Conservation (phyloP, 2,797 vertebrate species). For the Gastrophryne carolinensis region DNA sequence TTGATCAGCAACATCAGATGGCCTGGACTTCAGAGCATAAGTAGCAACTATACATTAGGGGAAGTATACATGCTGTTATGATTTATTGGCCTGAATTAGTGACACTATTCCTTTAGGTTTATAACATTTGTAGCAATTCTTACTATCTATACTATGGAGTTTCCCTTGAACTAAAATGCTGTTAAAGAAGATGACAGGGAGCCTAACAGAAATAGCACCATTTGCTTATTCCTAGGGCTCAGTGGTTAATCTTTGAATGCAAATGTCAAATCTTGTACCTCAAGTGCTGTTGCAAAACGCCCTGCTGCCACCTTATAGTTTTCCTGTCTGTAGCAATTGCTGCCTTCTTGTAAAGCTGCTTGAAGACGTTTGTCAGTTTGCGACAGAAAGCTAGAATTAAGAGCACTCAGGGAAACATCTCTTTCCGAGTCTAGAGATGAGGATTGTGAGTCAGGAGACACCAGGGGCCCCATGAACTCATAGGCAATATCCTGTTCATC, state of each 20-base stretch:
- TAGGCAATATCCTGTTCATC: slow-evolving; percentile 67
- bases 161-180: too few species aligned
- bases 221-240: not conserved
- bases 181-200: too few species aligned
- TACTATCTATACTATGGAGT: too few species aligned
- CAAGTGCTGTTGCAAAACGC: slow-evolving; percentile 62
- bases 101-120: too few species aligned
- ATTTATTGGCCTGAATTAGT: too few species aligned
- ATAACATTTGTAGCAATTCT: too few species aligned
- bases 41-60: too few species aligned
- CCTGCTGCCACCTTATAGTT: slow-evolving; percentile 65
- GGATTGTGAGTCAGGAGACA: slow-evolving; percentile 46
- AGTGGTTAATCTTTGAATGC: not conserved
- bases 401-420: slow-evolving; percentile 46
- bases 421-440: slow-evolving; percentile 47
- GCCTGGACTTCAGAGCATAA: too few species aligned
- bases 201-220: too few species aligned
- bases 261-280: slow-evolving; percentile 60
- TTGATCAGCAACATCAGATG: too few species aligned
- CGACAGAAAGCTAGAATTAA: slow-evolving; percentile 60
- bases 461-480: slow-evolving; percentile 55
- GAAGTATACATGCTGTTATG: too few species aligned
- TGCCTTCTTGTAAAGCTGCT: slow-evolving; percentile 65
- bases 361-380: slow-evolving; percentile 67
- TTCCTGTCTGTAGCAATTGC: slow-evolving; percentile 65